Conservation (phyloP, 2,797 vertebrate species). For the Halcyon leucocephala region DNA sequence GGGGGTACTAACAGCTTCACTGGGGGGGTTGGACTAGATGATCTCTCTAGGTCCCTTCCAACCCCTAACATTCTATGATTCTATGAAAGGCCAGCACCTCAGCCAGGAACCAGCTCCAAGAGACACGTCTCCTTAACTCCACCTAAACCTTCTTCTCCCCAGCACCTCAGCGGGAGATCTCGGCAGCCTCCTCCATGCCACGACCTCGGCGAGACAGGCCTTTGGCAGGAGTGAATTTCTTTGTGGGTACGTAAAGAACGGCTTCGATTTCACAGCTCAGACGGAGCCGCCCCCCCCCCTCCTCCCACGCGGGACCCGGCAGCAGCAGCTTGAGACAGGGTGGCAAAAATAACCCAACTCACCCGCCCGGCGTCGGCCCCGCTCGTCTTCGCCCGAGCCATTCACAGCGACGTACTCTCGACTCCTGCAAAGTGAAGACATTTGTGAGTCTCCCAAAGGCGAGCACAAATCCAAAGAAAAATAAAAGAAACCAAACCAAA, state of each 20-base stretch:
- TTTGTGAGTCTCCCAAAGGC: conserved; percentile 39
- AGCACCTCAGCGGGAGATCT: not conserved
- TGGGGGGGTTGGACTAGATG: too few species aligned
- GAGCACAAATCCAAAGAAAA: not conserved
- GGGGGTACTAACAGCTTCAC: accelerated
- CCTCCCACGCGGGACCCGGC: not conserved
- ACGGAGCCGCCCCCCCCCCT: not conserved
- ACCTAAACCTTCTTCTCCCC: not conserved
- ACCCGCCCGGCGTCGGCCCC: conserved; percentile 56
- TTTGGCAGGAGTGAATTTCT: not conserved
- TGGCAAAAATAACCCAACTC: conserved; percentile 15
- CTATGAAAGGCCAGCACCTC: not conserved
- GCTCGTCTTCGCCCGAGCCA: conserved; percentile 30
- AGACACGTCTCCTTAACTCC: not conserved
- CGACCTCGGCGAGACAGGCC: not conserved
- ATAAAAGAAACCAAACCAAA: too few species aligned
- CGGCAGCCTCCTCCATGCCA: not conserved
- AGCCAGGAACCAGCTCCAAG: not conserved
- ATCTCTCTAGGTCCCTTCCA: too few species aligned
- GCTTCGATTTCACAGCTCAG: conserved; percentile 13
- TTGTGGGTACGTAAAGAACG: not conserved
- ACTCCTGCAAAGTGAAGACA: conserved; percentile 75
- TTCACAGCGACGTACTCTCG: not conserved
- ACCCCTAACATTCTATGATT: too few species aligned
- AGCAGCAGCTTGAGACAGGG: not conserved